Evolutionary conservation across 2,888 invertebrate species (phyloP).

Genomic region (Amblyjoppa fuscipennis): DNA sequence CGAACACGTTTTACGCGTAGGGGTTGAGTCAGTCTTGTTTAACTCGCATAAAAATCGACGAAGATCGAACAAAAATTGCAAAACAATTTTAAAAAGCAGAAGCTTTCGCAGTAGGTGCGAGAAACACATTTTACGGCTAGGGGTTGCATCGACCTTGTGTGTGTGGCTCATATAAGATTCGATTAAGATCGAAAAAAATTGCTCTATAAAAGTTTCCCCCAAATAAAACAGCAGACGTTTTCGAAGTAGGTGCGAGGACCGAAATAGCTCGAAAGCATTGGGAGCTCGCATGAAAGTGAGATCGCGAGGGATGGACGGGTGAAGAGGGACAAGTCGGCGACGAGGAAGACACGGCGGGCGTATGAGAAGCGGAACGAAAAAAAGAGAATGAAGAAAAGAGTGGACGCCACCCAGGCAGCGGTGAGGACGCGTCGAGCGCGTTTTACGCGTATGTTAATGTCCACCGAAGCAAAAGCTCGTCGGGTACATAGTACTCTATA

Average conservation of each 20-base stretch:
- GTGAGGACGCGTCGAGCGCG: slow-evolving; percentile 68
- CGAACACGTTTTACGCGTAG: slow-evolving; percentile 62
- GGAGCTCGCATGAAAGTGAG: slow-evolving; percentile 81
- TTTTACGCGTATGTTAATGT: slow-evolving; percentile 80
- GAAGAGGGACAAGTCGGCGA: slow-evolving; percentile 65
- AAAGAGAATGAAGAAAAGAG: slow-evolving; percentile 79
- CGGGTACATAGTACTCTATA: slow-evolving; percentile 78
- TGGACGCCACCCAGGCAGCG: slow-evolving; percentile 81
- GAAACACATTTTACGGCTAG: background rate
- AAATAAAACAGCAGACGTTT: slow-evolving; percentile 17
- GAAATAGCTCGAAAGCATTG: slow-evolving; percentile 83
- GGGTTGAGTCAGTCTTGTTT: too few species aligned
- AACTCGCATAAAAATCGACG: too few species aligned
- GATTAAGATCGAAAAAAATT: slow-evolving; percentile 18
- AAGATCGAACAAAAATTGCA: slow-evolving; percentile 14
- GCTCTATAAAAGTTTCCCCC: background rate
- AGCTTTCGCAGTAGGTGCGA: background rate
- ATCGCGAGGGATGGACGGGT: slow-evolving; percentile 64
- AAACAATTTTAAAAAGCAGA: slow-evolving; percentile 67
- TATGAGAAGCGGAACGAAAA: slow-evolving; percentile 61
- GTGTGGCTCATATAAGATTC: slow-evolving; percentile 19
- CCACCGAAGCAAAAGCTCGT: slow-evolving; percentile 71
- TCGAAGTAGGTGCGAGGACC: slow-evolving; percentile 78
- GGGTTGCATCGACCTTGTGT: slow-evolving; percentile 16
- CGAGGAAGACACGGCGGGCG: slow-evolving; percentile 27